Base-by-base conservation (phyloP, 2,113 vertebrate genomes). In the Hippocampus mohnikei region DNA sequence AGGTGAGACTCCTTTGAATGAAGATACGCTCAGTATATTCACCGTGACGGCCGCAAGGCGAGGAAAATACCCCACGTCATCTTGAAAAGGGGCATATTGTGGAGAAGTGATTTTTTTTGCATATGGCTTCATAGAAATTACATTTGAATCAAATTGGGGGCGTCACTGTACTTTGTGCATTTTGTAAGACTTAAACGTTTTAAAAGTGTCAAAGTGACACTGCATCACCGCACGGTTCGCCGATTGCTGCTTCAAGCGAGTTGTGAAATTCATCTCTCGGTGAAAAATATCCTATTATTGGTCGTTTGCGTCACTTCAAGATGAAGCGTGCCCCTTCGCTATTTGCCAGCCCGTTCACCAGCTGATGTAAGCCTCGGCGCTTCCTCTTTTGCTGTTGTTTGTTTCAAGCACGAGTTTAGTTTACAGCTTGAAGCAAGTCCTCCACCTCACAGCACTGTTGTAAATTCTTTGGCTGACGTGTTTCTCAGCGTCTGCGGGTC, bases 401-500 rank as follows among this genome's bases (percentile, higher is more conserved):
- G 50, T 23, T 53, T 23, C 3, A 50, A 53, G 21, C 52, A 3
- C 3, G 23, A 5, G n/a, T 42, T 64, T n/a, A 37, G 33, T 67
- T 8, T 3, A 2, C 33, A n/a, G 1, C 37, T 33, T 25, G 23
- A 0, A 1, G 7, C 27, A 13, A 25, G 29, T 46, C n/a, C n/a
- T n/a, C n/a, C 50, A 10, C 6, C 42, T 21, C 27, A 52, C 55
- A 52, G 58, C 13, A 9, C 37, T 67, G 67, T 55, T 44, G 53
- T 42, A 50, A 73, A 77, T 67, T 44, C 52, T 64, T 33, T 69
- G 33, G 21, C 1, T 20, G 67, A 79, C 62, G 70, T 72, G 77
- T 81, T 86, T 81, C 75, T 71, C 72, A 71, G 78, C 29, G 64
- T 82, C 80, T 73, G 52, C 46, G 8, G 40, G 79, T 83, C 77